phyloP scores from a whole-genome alignment of 2,888 invertebrate genomes.

The Amorpha juglandis region DNA sequence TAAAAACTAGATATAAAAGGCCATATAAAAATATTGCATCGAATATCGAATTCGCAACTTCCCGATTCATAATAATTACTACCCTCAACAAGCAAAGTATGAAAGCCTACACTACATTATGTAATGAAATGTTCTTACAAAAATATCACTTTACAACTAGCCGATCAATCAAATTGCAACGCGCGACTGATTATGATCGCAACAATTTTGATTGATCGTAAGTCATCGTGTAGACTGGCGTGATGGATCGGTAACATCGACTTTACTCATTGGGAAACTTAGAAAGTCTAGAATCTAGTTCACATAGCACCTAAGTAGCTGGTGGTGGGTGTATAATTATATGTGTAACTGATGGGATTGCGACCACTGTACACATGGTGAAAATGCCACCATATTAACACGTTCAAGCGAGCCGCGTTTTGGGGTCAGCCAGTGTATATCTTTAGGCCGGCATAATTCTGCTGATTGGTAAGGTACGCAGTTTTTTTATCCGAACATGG shows the following conservation, averaged over 20 bases:
- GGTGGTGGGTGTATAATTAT: not conserved
- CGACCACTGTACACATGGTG: too few relatives aligned
- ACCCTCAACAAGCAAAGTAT: not conserved
- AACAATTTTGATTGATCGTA: slow-evolving; percentile 17
- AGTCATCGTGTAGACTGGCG: slow-evolving; percentile 16
- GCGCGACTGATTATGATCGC: slow-evolving; percentile 23
- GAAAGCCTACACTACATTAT: not conserved
- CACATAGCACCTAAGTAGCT: not conserved
- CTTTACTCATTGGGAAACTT: slow-evolving; percentile 13
- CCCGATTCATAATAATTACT: too few relatives aligned
- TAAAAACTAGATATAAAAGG: too few relatives aligned
- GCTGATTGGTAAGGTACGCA: too few relatives aligned
- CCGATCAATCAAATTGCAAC: slow-evolving; percentile 21
- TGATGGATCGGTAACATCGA: slow-evolving; percentile 20
- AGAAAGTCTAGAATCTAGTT: slow-evolving; percentile 22
- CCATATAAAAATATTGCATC: too few relatives aligned
- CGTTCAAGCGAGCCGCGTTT: too few relatives aligned
- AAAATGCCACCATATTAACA: too few relatives aligned
- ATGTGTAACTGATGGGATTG: too few relatives aligned
- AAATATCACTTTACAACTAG: slow-evolving; percentile 4
- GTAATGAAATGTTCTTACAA: not conserved
- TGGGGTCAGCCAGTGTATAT: too few relatives aligned
- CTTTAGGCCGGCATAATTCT: too few relatives aligned
- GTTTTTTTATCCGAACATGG: too few relatives aligned
- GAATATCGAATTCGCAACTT: too few relatives aligned